A percentile compares a stretch with the other conserved stretches of the same genome.
These are phyloP conservation scores for Falco naumanni DNA, from an alignment of 2,797 vertebrate genomes.

Conservation along the genomic window DNA sequence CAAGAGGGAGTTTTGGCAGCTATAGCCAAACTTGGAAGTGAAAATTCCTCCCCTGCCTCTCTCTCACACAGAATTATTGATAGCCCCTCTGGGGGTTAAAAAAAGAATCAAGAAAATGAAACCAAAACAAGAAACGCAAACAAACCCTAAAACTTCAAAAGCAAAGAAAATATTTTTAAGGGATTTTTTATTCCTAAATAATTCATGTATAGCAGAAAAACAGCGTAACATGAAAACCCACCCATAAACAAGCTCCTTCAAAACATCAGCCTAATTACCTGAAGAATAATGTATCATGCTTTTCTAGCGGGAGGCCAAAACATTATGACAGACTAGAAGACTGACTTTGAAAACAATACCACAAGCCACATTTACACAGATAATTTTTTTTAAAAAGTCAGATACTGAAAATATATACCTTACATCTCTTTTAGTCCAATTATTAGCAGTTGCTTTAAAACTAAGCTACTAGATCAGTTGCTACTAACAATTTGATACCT, in stretches of 20 bases:
- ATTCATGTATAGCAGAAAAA: neutral
- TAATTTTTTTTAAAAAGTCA: neutral
- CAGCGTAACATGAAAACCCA: neutral
- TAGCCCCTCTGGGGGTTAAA: neutral
- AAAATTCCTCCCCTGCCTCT: neutral
- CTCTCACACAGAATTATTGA: neutral
- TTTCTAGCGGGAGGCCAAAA: neutral
- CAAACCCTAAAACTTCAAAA: neutral
- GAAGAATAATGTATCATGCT: neutral
- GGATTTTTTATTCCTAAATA: neutral
- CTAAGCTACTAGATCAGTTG: neutral
- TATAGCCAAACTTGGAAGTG: neutral
- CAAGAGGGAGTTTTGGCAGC: neutral
- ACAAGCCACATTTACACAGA: neutral
- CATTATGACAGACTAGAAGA: neutral
- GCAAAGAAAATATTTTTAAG: neutral
- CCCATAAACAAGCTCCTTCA: neutral
- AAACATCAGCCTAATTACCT: neutral
- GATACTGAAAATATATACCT: neutral
- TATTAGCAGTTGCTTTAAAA: neutral
- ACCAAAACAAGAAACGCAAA: neutral
- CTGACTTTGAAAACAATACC: neutral
- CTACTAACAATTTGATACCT: slow-evolving; percentile 76
- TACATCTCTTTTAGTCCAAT: neutral
- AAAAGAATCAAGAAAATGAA: neutral